Evolutionary conservation across 2,888 invertebrate genomes (phyloP).

Genomic region (Ferdinandea cuprea): DNA sequence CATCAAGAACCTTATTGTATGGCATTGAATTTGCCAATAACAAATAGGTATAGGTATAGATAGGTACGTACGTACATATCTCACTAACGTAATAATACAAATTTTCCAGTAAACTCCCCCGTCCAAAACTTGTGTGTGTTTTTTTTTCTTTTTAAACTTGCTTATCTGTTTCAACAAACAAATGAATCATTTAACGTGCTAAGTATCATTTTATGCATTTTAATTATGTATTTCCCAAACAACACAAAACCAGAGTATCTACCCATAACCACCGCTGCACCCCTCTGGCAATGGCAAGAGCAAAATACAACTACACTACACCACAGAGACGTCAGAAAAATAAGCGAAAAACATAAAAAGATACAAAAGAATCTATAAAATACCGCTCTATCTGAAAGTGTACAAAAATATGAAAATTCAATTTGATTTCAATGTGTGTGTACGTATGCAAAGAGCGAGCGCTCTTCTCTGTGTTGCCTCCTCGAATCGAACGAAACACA

Average conservation of each 20-base stretch:
- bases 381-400: conserved; percentile 48
- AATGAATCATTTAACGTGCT: conserved; percentile 61
- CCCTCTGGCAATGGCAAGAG: conserved; percentile 3
- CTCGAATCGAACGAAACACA: too few relatives aligned
- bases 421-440: conserved; percentile 3
- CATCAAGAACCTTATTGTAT: conserved; percentile 24
- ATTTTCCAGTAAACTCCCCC: conserved; percentile 12
- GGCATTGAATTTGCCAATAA: conserved; percentile 44
- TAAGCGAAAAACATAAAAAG: conserved; percentile 43
- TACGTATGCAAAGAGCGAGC: conserved; percentile 7
- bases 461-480: too few relatives aligned
- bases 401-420: conserved; percentile 9
- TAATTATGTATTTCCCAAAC: conserved; percentile 61
- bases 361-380: conserved; percentile 52
- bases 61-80: too few relatives aligned
- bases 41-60: background rate
- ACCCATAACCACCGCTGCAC: background rate
- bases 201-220: conserved; percentile 63
- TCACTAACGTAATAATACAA: too few relatives aligned
- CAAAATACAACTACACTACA: conserved; percentile 36
- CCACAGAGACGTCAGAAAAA: conserved; percentile 43
- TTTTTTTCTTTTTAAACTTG: background rate
- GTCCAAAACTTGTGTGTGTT: background rate
- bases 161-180: conserved; percentile 44
- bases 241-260: background rate